A percentile compares a stretch with the other conserved stretches of the same genome.
Conservation (phyloP, 2,113 vertebrate species). For the Fregetta grallaria region DNA sequence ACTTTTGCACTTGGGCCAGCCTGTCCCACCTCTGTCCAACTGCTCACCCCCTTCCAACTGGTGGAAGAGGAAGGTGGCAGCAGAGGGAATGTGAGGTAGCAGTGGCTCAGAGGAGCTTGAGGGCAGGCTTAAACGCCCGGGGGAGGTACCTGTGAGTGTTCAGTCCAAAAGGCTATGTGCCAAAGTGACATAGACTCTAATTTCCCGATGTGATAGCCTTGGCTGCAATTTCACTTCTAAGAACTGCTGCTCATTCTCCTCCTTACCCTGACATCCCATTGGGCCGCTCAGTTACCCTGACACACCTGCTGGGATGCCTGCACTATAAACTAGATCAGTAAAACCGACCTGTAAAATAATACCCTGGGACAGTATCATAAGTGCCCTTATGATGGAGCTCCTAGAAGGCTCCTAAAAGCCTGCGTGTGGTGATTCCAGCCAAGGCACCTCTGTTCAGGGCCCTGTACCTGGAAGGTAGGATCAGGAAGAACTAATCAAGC, state of each 20-base stretch:
- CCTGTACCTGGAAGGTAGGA: background rate
- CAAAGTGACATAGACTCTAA: background rate
- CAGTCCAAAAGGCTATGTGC: background rate
- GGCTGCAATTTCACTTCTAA: background rate
- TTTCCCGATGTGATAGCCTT: background rate
- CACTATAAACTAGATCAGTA: background rate
- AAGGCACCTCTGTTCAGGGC: background rate
- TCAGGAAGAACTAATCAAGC: background rate
- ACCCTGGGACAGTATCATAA: background rate
- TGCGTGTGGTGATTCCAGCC: background rate
- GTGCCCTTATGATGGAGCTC: background rate
- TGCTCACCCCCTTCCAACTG: background rate
- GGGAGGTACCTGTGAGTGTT: background rate
- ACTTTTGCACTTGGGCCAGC: background rate
- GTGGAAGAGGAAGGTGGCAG: background rate
- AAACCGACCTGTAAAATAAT: background rate
- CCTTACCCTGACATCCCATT: background rate
- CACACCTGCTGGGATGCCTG: background rate
- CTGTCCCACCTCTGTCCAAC: background rate
- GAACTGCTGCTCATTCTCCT: background rate
- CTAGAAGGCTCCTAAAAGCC: background rate
- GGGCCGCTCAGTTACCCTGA: background rate
- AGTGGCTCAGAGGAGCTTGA: background rate
- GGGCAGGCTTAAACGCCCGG: background rate
- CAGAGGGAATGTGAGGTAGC: background rate